Evolutionary conservation across 2,888 invertebrate species (phyloP), one percentile per base, ranked within the genome.

Genomic region (Pachliopta kotzebuea): DNA sequence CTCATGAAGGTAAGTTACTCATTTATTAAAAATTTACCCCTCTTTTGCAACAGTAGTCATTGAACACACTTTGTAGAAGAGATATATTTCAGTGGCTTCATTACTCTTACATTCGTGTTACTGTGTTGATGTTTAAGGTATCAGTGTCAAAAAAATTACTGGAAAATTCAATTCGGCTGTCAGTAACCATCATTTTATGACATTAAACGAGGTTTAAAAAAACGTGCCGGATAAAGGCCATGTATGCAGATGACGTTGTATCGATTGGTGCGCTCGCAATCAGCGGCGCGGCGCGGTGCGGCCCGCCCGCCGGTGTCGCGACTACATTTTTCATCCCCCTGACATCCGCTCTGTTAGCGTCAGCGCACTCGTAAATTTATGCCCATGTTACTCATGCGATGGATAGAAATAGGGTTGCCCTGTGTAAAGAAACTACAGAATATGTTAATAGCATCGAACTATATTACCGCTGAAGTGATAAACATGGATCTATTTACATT

Each of bases 311-410:
- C 69, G 66, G 68, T 67, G 72, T 71, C 73, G 72, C 72, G 72
- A 72, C 73, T 72, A 70, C 71, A 75, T 76, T 74, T 76, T 75
- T 76, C 76, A 76, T 75, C 74, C 73, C 72, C 72, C 71, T 69
- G 73, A 75, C 74, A 72, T 72, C 72, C 72, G 73, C 69, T 72
- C 71, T 67, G 75, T 73, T 74, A 74, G 72, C 73, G 73, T 73
- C 73, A 73, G 73, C 68, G 72, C 69, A 71, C 69, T 69, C 70
- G 73, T 68, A 72, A 73, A 75, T 76, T 75, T 73, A 76, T 75
- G 72, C 69, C 66, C 65, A 68, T 67, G 70, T 62, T 69, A 70
- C 69, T 68, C 70, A 68, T 69, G 69, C 72, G 64, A 69, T 62
- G 66, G 72, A 72, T 72, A 70, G 69, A 68, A 69, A 71, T 72